Evolutionary conservation across 37 sponge, comb jelly and placozoan species (phyloP).

Genomic region (Ephydatia muelleri): DNA sequence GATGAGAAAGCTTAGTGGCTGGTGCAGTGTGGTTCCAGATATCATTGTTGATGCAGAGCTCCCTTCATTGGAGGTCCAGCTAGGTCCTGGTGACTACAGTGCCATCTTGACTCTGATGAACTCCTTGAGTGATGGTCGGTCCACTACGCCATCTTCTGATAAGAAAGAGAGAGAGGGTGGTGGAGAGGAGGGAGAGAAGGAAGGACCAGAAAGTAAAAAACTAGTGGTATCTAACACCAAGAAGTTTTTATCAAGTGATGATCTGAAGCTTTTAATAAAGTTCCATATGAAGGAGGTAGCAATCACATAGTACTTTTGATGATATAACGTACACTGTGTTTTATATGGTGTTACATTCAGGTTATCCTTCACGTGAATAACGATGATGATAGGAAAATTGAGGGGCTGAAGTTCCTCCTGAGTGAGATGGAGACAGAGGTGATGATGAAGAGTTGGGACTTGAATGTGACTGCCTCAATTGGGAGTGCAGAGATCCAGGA

Average conservation of each 20-base stretch:
- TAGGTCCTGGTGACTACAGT: conserved; percentile 5
- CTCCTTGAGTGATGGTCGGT: not conserved
- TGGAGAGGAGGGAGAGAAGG: not conserved
- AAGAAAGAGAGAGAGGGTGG: not conserved
- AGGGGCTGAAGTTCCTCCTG: conserved; percentile 32
- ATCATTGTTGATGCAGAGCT: conserved; percentile 26
- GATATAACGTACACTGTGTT: not conserved
- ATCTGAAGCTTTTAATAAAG: not conserved
- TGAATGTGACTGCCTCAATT: conserved; percentile 18
- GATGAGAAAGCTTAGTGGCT: conserved; percentile 35
- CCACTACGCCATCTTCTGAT: not conserved
- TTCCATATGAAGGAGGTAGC: not conserved
- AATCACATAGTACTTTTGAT: not conserved
- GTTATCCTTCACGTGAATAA: conserved; percentile 41
- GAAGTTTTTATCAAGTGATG: not conserved
- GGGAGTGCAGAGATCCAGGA: conserved; percentile 13
- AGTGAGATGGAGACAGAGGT: conserved; percentile 14
- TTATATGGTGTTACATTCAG: conserved; percentile 29
- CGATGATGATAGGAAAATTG: conserved; percentile 19
- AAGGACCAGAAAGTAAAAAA: not conserved
- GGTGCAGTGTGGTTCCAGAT: conserved; percentile 38
- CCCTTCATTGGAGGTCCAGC: conserved; percentile 23
- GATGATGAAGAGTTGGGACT: conserved; percentile 30
- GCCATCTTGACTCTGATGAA: not conserved
- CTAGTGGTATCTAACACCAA: not conserved